These are phyloP conservation scores for Drosophila anomelani DNA, from an alignment of 2,888 invertebrate species.

Conservation along the genomic window DNA sequence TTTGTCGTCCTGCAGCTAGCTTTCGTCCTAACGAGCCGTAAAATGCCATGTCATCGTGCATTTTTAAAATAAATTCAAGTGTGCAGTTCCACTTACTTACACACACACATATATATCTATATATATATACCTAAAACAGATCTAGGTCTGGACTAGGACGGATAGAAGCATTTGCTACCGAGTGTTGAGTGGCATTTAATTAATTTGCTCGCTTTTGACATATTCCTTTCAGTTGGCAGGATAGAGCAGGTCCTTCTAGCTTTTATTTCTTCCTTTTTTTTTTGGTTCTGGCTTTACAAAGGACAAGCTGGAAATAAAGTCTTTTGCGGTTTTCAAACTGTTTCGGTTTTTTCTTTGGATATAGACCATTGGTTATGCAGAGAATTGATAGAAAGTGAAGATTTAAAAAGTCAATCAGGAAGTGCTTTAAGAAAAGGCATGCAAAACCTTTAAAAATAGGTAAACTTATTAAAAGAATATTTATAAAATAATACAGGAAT, in stretches of 20 bases:
- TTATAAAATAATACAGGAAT: neutral
- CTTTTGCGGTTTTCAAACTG: constrained; percentile 10
- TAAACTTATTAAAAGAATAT: neutral
- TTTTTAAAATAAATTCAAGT: constrained; percentile 42
- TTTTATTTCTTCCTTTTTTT: neutral
- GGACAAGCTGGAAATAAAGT: constrained; percentile 58
- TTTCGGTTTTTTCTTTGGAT: constrained; percentile 7
- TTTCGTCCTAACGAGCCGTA: constrained; percentile 49
- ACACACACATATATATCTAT: neutral
- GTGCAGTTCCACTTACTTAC: constrained; percentile 2
- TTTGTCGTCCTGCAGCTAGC: constrained; percentile 14
- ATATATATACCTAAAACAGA: constrained; percentile 1
- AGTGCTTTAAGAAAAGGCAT: neutral
- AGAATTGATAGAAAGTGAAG: neutral
- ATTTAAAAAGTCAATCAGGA: neutral
- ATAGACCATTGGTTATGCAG: neutral
- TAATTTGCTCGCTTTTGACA: constrained; percentile 61
- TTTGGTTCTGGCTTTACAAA: neutral
- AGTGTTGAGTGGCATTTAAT: constrained; percentile 76
- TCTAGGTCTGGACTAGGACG: neutral
- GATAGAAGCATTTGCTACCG: constrained; percentile 23
- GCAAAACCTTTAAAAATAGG: neutral
- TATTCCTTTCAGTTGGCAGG: constrained; percentile 11
- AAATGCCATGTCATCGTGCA: constrained; percentile 50
- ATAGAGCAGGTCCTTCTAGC: neutral